These are phyloP conservation scores for Drosophila dunni DNA, from an alignment of 1,140 invertebrate genomes.

Conservation along the genomic window DNA sequence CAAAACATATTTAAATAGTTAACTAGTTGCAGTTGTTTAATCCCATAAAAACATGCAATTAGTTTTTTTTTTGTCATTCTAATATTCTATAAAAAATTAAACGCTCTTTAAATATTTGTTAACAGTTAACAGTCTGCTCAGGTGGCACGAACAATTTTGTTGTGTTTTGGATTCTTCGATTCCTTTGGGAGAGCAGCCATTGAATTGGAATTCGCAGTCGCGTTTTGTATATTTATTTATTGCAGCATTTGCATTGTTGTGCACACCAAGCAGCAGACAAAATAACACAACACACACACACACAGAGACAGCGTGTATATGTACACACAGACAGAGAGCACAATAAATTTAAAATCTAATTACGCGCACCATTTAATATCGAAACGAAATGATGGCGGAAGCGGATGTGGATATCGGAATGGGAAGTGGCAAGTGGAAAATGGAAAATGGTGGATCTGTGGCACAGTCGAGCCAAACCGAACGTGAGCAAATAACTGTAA, in stretches of 20 bases:
- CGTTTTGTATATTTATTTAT: constrained; percentile 79
- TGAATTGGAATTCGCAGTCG: constrained; percentile 72
- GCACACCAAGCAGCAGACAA: constrained; percentile 70
- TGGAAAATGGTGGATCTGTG: neutral
- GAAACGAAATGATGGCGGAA: constrained; percentile 51
- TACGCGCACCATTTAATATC: constrained; percentile 83
- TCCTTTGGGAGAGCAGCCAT: constrained; percentile 41
- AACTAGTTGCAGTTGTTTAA: neutral
- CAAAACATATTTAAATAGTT: neutral
- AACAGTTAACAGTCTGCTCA: constrained; percentile 3
- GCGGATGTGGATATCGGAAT: constrained; percentile 41
- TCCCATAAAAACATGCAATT: neutral
- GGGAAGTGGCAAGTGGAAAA: neutral
- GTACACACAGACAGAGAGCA: constrained; percentile 51
- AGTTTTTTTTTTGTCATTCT: neutral
- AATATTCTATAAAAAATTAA: constrained; percentile 5
- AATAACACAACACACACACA: constrained; percentile 33
- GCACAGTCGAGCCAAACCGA: constrained; percentile 16
- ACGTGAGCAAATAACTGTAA: constrained; percentile 62
- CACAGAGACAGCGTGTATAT: constrained; percentile 5
- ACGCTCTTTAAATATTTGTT: constrained; percentile 17
- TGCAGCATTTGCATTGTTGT: constrained; percentile 77
- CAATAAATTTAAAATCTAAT: constrained; percentile 84
- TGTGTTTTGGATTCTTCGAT: neutral
- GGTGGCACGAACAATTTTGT: constrained; percentile 6